A percentile compares a stretch with the other conserved stretches of the same genome.
Conservation (phyloP, 2,113 vertebrate species). For the Corythoichthys haematopterus region DNA sequence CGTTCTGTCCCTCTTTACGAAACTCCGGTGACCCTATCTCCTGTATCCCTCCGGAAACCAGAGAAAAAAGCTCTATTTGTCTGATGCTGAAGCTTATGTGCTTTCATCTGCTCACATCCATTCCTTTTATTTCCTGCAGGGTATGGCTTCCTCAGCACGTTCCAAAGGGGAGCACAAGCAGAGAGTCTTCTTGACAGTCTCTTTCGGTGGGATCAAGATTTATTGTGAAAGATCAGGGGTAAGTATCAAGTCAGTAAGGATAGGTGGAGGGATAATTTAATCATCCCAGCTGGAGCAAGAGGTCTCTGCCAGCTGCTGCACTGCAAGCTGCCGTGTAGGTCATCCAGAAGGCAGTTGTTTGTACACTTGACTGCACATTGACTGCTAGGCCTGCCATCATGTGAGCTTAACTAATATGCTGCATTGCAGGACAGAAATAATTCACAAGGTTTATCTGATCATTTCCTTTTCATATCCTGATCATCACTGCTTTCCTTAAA, state of each 20-base stretch:
- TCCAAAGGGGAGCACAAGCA: slow-evolving; percentile 98
- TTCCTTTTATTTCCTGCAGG: slow-evolving; percentile 72
- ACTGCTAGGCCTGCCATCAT: slow-evolving; percentile 47
- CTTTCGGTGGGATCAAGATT: slow-evolving; percentile 98
- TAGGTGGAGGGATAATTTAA: background rate
- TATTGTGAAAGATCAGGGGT: slow-evolving; percentile 98
- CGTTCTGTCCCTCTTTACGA: slow-evolving; percentile 55
- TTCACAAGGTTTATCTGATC: slow-evolving; percentile 10
- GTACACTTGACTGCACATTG: slow-evolving; percentile 36
- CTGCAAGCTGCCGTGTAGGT: slow-evolving; percentile 34
- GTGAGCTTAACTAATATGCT: slow-evolving; percentile 14
- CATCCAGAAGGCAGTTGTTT: slow-evolving; percentile 43
- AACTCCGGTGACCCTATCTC: slow-evolving; percentile 43
- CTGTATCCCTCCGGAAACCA: background rate
- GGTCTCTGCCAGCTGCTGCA: slow-evolving; percentile 41
- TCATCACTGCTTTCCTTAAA: background rate
- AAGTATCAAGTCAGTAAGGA: slow-evolving; percentile 66
- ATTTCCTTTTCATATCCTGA: background rate
- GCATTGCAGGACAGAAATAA: background rate
- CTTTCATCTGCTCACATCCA: slow-evolving; percentile 47
- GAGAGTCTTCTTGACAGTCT: slow-evolving; percentile 93
- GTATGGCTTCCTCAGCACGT: slow-evolving; percentile 88
- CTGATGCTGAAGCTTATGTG: slow-evolving; percentile 23
- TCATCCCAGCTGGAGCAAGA: slow-evolving; percentile 7
- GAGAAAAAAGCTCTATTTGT: slow-evolving; percentile 11